Evolutionary conservation across 2,888 invertebrate species (phyloP).

Genomic region (Suillia variegata): DNA sequence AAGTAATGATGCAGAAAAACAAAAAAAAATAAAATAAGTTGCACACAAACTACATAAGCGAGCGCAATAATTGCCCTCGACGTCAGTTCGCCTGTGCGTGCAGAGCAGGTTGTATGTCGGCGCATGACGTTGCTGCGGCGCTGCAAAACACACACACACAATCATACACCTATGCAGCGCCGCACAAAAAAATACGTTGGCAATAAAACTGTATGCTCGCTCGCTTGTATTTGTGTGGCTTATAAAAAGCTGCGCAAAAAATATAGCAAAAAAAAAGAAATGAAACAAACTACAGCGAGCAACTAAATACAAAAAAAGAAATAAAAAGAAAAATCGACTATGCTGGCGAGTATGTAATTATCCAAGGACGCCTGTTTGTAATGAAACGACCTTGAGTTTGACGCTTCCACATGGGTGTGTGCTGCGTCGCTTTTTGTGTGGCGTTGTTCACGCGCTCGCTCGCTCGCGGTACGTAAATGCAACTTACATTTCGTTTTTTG

Average conservation of each 20-base stretch:
- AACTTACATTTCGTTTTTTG: not conserved
- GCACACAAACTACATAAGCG: not conserved
- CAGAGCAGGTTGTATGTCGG: too few species aligned
- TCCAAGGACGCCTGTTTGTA: conserved; percentile 53
- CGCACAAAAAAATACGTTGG: too few species aligned
- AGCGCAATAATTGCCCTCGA: not conserved
- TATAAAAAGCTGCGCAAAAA: too few species aligned
- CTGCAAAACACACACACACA: not conserved
- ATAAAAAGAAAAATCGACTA: not conserved
- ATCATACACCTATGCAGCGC: too few species aligned
- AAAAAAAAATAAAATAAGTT: conserved; percentile 6
- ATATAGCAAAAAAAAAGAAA: conserved; percentile 5
- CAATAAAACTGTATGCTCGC: too few species aligned
- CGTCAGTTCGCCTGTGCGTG: not conserved
- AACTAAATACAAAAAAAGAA: not conserved
- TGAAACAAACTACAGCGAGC: not conserved
- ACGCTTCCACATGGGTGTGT: conserved; percentile 23
- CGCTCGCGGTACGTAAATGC: conserved; percentile 10
- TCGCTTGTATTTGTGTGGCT: too few species aligned
- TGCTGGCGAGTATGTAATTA: conserved; percentile 41
- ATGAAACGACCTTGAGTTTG: conserved; percentile 53
- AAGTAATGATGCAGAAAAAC: conserved; percentile 51
- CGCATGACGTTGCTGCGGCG: too few species aligned
- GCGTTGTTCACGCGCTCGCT: too few species aligned
- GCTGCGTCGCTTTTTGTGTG: too few species aligned